These are phyloP conservation scores for Muscina levida DNA, from an alignment of 2,888 invertebrate species.

Conservation along the genomic window DNA sequence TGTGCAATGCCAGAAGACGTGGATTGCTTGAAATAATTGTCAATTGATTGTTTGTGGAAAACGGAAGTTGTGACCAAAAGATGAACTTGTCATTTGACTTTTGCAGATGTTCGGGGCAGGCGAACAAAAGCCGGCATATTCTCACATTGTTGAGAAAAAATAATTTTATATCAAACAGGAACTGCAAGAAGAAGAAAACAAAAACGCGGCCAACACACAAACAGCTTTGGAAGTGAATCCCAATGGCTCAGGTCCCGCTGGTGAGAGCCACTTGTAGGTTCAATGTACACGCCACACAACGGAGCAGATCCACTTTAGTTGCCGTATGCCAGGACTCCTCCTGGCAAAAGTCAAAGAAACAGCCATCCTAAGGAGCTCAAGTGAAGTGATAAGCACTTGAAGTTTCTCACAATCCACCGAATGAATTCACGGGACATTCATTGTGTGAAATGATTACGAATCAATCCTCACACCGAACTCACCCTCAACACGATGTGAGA, in stretches of 20 bases:
- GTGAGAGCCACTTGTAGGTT: constrained; percentile 77
- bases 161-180: constrained; percentile 4
- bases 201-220: neutral
- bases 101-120: constrained; percentile 46
- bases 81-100: constrained; percentile 69
- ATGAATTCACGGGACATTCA: constrained; percentile 38
- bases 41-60: constrained; percentile 69
- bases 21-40: constrained; percentile 71
- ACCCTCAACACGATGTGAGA: constrained; percentile 53
- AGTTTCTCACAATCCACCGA: constrained; percentile 57
- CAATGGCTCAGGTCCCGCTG: constrained; percentile 72
- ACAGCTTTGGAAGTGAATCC: constrained; percentile 15
- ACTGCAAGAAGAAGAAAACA: constrained; percentile 6
- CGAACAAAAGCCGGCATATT: constrained; percentile 1
- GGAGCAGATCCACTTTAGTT: constrained; percentile 24
- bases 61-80: neutral
- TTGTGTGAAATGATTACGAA: constrained; percentile 17
- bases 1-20: constrained; percentile 34
- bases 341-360: constrained; percentile 30
- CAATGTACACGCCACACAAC: constrained; percentile 60
- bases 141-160: constrained; percentile 60
- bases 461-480: constrained; percentile 41
- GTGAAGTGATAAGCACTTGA: constrained; percentile 63
- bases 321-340: constrained; percentile 32
- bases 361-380: constrained; percentile 12